Evolutionary conservation across 2,113 vertebrate genomes (phyloP).

Genomic region (Leptobrachium ailaonicum): DNA sequence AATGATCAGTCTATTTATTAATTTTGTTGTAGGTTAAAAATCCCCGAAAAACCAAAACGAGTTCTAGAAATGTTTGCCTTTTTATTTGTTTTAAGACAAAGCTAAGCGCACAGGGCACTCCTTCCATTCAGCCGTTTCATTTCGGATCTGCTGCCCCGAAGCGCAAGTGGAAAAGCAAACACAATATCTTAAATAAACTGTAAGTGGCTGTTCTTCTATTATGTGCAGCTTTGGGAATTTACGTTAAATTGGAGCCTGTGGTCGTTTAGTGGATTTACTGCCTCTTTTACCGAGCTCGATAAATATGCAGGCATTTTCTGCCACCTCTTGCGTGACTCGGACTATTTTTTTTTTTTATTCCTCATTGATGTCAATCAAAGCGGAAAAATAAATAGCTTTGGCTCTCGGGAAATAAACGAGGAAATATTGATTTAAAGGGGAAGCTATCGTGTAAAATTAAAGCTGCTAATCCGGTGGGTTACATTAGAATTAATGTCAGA

Average conservation of each 20-base stretch:
- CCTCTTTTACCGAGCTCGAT: conserved; percentile 32
- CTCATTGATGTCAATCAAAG: conserved; percentile 42
- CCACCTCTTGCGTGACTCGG: conserved; percentile 42
- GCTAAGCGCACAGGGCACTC: too few species aligned
- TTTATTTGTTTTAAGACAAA: too few species aligned
- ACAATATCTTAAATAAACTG: conserved; percentile 45
- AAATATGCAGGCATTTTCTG: conserved; percentile 46
- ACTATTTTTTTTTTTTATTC: conserved; percentile 3
- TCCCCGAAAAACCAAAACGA: too few species aligned
- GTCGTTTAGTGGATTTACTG: conserved; percentile 44
- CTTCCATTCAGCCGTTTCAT: too few species aligned
- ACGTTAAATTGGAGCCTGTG: conserved; percentile 45
- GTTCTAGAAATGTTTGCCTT: too few species aligned
- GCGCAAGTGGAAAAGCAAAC: conserved; percentile 27
- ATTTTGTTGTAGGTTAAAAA: too few species aligned
- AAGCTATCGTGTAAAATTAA: conserved; percentile 29
- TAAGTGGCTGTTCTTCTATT: conserved; percentile 37
- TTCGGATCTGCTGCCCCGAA: background rate
- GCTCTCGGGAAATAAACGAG: conserved; percentile 19
- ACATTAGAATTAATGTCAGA: background rate
- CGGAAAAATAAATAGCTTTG: conserved; percentile 40
- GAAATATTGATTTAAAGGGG: conserved; percentile 34
- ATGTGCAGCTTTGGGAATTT: conserved; percentile 44
- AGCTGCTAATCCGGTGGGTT: conserved; percentile 4
- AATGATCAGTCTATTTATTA: too few species aligned